These are phyloP conservation scores for Phymorhynchus buccinoides DNA, from an alignment of 1,140 invertebrate genomes.

Conservation along the genomic window DNA sequence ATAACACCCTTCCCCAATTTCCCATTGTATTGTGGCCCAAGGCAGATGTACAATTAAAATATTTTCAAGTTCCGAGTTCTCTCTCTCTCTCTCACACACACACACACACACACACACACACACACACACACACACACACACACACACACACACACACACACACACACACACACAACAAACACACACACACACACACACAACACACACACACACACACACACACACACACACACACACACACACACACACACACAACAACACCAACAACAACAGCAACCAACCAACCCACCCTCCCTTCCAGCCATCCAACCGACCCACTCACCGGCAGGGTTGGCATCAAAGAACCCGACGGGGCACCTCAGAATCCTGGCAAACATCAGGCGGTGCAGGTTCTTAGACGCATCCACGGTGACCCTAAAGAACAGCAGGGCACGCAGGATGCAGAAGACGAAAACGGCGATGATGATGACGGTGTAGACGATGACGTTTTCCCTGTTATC, in stretches of 20 bases:
- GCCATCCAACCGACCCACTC: constrained; percentile 71
- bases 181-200: neutral
- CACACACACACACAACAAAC: neutral
- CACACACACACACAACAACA: no score
- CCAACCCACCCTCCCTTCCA: neutral
- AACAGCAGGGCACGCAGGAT: constrained; percentile 80
- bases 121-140: constrained; percentile 6
- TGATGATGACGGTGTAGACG: constrained; percentile 71
- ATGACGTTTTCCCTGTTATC: constrained; percentile 62
- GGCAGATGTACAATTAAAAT: no score
- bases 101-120: neutral
- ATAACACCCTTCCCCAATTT: no score
- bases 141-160: constrained; percentile 26
- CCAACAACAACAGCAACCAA: neutral
- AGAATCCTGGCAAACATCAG: constrained; percentile 87
- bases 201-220: neutral
- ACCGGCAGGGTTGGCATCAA: constrained; percentile 87
- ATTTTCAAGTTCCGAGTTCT: no score
- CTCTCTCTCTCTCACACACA: neutral
- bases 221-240: neutral
- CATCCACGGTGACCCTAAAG: constrained; percentile 82
- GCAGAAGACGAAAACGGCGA: constrained; percentile 69
- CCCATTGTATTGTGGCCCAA: no score
- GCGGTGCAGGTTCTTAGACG: constrained; percentile 87
- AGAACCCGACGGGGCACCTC: constrained; percentile 88